Percentiles rank a stretch among this genome's conserved stretches.
Evolutionary conservation across 2,888 invertebrate genomes (phyloP).

Genomic region (Oscheius sp.): DNA sequence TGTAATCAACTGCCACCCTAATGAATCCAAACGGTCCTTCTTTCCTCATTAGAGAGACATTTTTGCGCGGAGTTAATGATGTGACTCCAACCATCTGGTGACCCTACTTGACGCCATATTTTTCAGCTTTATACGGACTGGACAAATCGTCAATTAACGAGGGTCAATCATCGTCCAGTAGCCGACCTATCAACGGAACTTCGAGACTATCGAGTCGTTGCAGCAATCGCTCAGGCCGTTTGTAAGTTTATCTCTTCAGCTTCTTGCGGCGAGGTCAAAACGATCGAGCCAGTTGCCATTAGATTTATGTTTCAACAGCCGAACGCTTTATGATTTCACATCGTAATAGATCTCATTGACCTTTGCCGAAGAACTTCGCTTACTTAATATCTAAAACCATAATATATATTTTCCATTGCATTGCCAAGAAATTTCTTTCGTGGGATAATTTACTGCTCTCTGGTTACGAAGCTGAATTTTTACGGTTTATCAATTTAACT

Average conservation of each 20-base stretch:
- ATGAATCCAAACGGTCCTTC: background rate
- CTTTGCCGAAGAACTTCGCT: constrained; percentile 2
- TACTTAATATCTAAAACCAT: too few relatives aligned
- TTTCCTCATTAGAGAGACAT: background rate
- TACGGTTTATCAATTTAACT: too few relatives aligned
- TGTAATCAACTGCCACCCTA: constrained; percentile 25
- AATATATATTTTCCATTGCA: too few relatives aligned
- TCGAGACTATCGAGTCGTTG: constrained; percentile 57
- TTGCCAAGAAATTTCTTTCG: too few relatives aligned
- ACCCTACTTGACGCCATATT: too few relatives aligned
- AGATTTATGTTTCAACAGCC: constrained; percentile 19
- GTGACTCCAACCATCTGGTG: background rate
- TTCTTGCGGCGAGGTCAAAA: constrained; percentile 15
- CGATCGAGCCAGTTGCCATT: constrained; percentile 11
- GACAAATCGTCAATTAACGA: constrained; percentile 61
- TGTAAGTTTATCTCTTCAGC: constrained; percentile 48
- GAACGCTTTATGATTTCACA: constrained; percentile 24
- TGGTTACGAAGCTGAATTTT: too few relatives aligned
- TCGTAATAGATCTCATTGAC: constrained; percentile 16
- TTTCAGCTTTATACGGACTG: constrained; percentile 68
- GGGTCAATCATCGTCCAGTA: constrained; percentile 47
- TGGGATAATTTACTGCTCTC: too few relatives aligned
- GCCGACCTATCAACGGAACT: constrained; percentile 62
- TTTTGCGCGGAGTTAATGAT: background rate
- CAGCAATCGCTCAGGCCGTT: constrained; percentile 58